Conservation (phyloP, 2,797 vertebrate species). For the Rhabdophis nuchalis region DNA sequence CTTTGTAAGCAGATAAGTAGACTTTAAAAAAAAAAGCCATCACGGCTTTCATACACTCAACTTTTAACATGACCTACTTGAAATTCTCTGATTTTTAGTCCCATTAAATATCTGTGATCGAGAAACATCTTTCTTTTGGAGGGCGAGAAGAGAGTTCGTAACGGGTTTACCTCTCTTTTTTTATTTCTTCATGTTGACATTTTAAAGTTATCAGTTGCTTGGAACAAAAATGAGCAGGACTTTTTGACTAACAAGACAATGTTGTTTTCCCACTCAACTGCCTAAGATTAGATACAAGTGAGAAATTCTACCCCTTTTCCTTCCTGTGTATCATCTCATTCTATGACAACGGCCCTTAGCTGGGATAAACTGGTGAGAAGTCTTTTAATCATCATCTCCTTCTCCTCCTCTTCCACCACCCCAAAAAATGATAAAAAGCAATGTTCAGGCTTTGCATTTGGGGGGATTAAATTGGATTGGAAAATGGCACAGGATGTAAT, state of each 20-base stretch:
- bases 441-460: background rate
- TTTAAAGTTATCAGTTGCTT: background rate
- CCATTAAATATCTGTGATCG: background rate
- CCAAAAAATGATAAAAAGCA: background rate
- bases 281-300: background rate
- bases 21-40: background rate
- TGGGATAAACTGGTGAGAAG: background rate
- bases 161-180: background rate
- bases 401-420: background rate
- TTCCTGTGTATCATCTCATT: background rate
- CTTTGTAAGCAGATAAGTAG: conserved; percentile 35
- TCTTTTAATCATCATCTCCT: background rate
- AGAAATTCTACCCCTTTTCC: background rate
- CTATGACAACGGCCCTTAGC: too few relatives aligned
- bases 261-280: background rate
- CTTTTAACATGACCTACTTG: conserved; percentile 25
- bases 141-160: background rate
- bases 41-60: conserved; percentile 11
- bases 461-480: background rate
- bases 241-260: background rate
- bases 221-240: background rate
- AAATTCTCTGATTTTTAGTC: conserved; percentile 15
- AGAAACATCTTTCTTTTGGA: background rate
- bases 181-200: background rate
- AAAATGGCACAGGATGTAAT: background rate